Evolutionary conservation across 2,797 vertebrate genomes (phyloP), one percentile per base, ranked within the genome.

Genomic region (Enteromius afrohamiltoni): DNA sequence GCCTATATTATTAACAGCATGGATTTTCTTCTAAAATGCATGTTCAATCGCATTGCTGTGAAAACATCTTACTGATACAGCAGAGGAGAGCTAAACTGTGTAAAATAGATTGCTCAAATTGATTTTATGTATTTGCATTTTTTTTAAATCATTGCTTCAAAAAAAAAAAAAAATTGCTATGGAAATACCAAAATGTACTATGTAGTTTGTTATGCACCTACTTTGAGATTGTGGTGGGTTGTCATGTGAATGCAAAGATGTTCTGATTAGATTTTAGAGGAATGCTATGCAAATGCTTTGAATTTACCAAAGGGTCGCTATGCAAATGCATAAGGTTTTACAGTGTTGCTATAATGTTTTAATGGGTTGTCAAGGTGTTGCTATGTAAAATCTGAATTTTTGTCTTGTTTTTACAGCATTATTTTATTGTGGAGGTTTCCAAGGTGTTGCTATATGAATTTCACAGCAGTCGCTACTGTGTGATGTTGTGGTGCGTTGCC

Each of bases 1-100:
- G 47, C 42, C 71, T 85, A 76, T 85, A 83, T 77, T 83, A 83
- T 83, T 87, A 76, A 80, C 85, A 58, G 21, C 21, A 77, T 76
- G 77, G 69, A 49, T 74, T 67, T 83, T 83, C 31, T 29, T 34
- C 34, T 29, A 23, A 26, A 70, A 62, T 62, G 16, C 67, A 60
- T 83, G n/a, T 67, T 34, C 67, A 51, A 40, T 60, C 4, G 3
- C 11, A 53, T 19, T 67, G 64, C 14, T 31, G 53, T 26, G 0
- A 37, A 78, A 83, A 21, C 26, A 26, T 23, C 19, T 37, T 60
- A 77, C 13, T 42, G 55, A 0, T 34, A 26, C 21, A 53, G n/a
- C 9, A 47, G 10, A 76, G 49, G 51, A 34, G 2, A 31, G 3
- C 40, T 14, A 77, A n/a, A 31, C 45, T 2, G 17, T 45, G 4